Conservation (phyloP, 2,113 vertebrate species). For the Tinamus guttatus region DNA sequence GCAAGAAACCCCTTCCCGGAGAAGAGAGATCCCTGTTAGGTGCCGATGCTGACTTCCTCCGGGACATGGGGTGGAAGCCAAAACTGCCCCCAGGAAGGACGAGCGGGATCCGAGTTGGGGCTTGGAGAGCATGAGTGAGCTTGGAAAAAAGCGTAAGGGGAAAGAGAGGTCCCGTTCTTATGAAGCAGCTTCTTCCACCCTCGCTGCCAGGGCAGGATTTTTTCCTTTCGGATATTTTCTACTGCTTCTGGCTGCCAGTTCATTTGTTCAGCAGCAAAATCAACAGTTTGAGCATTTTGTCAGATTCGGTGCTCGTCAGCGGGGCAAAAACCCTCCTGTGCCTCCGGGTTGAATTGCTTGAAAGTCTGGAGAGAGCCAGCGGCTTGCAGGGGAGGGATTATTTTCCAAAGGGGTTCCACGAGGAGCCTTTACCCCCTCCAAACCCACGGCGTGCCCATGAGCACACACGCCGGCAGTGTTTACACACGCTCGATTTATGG, state of each 20-base stretch:
- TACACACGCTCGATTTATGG: no score
- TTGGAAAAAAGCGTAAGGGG: neutral
- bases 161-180: neutral
- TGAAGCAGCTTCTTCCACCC: neutral
- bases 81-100: no score
- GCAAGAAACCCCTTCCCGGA: no score
- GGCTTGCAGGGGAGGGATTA: neutral
- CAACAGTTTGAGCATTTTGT: neutral
- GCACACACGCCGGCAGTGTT: no score
- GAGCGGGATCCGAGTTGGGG: no score
- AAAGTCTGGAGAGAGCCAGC: neutral
- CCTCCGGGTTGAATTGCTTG: neutral
- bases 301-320: fast-evolving
- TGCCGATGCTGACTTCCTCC: no score
- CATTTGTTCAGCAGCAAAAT: neutral
- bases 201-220: neutral
- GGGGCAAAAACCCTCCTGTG: fast-evolving
- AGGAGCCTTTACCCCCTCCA: neutral
- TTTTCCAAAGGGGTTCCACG: neutral
- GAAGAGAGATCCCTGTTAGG: no score
- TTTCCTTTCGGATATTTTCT: neutral
- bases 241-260: neutral
- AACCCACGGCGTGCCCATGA: neutral
- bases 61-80: no score
- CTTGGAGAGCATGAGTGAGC: neutral